Conservation (phyloP, 2,113 vertebrate species). For the Psophia crepitans region DNA sequence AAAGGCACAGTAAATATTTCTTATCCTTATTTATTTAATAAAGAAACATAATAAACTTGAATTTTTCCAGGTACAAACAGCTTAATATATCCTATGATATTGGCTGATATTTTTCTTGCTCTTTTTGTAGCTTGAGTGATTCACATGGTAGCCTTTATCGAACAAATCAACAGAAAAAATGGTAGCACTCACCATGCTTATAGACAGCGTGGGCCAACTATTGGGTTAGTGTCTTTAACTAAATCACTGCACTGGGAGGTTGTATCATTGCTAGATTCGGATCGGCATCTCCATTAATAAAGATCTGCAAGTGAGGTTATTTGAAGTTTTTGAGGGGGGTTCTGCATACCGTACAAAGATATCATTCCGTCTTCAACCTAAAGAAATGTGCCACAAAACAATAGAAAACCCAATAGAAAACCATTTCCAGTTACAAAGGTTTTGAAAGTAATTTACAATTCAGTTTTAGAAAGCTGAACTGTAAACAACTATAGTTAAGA, state of each 20-base stretch:
- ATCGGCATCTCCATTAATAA: neutral
- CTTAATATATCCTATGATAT: slow-evolving; percentile 49
- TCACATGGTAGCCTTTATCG: slow-evolving; percentile 34
- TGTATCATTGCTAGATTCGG: neutral
- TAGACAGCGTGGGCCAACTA: slow-evolving; percentile 36
- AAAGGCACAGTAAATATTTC: slow-evolving; percentile 14
- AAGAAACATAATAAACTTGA: slow-evolving; percentile 61
- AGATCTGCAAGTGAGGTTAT: neutral
- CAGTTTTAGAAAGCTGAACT: slow-evolving; percentile 23
- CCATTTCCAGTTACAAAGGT: slow-evolving; percentile 36
- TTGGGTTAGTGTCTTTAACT: slow-evolving; percentile 4
- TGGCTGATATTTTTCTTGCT: slow-evolving; percentile 56
- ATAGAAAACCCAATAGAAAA: slow-evolving; percentile 44
- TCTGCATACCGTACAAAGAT: neutral
- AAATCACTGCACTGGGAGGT: slow-evolving; percentile 4
- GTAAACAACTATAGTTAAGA: slow-evolving; percentile 44
- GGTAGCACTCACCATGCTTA: slow-evolving; percentile 38
- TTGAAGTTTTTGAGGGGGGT: neutral
- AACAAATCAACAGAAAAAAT: slow-evolving; percentile 46
- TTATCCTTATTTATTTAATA: slow-evolving; percentile 62
- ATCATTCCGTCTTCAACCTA: neutral
- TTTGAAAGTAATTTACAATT: slow-evolving; percentile 43
- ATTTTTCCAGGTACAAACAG: slow-evolving; percentile 59
- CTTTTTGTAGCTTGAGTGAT: slow-evolving; percentile 39
- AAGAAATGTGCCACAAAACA: neutral